A percentile compares a stretch with the other conserved stretches of the same genome.
Conservation (phyloP, 2,888 invertebrate genomes). For the Nomada fabriciana region DNA sequence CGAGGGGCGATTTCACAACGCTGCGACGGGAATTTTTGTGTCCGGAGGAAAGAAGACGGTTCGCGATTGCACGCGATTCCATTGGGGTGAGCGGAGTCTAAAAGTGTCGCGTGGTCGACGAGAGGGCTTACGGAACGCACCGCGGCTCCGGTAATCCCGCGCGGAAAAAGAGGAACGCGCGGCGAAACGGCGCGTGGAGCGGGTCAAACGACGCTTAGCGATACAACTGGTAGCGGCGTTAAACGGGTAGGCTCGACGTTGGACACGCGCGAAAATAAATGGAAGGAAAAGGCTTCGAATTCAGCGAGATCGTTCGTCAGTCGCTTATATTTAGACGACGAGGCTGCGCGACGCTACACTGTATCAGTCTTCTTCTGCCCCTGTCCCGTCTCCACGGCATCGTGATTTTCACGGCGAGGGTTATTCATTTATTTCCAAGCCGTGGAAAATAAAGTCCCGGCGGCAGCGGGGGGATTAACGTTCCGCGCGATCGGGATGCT, state of each 20-base stretch:
- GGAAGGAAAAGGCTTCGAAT: conserved; percentile 62
- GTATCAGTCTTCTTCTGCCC: conserved; percentile 1
- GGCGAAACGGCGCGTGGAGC: conserved; percentile 55
- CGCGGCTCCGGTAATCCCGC: conserved; percentile 46
- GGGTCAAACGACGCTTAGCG: conserved; percentile 67
- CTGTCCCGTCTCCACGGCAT: background rate
- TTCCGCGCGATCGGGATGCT: conserved; percentile 10
- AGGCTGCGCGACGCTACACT: background rate
- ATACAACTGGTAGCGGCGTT: conserved; percentile 48
- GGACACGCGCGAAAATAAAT: conserved; percentile 62
- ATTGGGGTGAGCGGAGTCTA: conserved; percentile 24
- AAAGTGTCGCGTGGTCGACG: conserved; percentile 46
- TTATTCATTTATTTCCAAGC: conserved; percentile 6
- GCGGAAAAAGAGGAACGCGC: conserved; percentile 29
- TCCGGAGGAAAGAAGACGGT: background rate
- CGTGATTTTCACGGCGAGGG: conserved; percentile 4
- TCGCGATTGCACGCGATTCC: conserved; percentile 37
- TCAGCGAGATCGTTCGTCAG: conserved; percentile 68
- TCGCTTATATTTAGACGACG: conserved; percentile 66
- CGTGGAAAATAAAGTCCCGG: conserved; percentile 3
- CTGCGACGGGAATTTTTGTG: background rate
- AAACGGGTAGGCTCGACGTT: conserved; percentile 43
- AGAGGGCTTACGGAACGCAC: conserved; percentile 33
- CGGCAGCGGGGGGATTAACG: conserved; percentile 18
- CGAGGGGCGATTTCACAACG: background rate